Evolutionary conservation across 2,797 vertebrate genomes (phyloP).

Genomic region (Dermochelys coriacea): DNA sequence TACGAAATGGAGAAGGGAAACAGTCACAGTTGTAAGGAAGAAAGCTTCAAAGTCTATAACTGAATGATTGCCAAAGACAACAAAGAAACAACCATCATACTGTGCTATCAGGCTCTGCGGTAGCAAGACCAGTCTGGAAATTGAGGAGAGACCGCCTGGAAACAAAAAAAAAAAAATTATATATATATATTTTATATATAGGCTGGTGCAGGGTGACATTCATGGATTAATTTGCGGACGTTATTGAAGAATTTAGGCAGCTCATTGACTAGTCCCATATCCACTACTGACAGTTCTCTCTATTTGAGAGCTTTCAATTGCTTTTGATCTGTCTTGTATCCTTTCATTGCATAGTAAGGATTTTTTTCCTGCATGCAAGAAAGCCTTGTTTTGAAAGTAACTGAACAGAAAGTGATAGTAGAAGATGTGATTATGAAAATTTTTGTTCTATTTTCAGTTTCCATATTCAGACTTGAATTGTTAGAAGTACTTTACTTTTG

Average conservation of each 20-base stretch:
- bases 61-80: background rate
- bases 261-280: background rate
- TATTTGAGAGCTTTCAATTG: background rate
- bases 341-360: background rate
- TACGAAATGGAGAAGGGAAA: background rate
- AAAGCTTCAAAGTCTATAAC: background rate
- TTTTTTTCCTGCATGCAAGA: background rate
- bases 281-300: background rate
- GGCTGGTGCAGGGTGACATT: background rate
- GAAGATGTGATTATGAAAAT: background rate
- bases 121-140: background rate
- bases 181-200: no score
- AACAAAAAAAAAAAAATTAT: background rate
- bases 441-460: background rate
- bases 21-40: background rate
- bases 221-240: background rate
- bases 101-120: background rate
- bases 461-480: background rate
- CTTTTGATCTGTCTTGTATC: slow-evolving; percentile 2
- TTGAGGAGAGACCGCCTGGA: background rate
- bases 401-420: slow-evolving; percentile 20
- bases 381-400: background rate
- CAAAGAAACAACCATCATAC: background rate
- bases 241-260: background rate
- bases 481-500: background rate